These are phyloP conservation scores for Drosophila mimetica DNA, from an alignment of 2,888 invertebrate species.

Conservation along the genomic window DNA sequence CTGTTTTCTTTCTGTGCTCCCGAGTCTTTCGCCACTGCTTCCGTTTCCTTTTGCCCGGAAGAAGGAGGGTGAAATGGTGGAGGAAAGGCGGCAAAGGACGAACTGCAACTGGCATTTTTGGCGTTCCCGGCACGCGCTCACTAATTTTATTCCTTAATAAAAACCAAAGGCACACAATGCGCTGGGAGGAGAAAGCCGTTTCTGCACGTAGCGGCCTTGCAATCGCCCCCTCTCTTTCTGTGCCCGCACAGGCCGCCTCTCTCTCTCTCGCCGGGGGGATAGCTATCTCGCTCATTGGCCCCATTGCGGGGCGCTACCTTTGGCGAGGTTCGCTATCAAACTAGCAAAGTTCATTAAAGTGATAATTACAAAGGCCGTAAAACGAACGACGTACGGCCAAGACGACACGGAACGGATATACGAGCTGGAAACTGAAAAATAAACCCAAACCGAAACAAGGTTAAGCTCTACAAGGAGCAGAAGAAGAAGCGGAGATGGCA, in stretches of 20 bases:
- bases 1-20: constrained; percentile 15
- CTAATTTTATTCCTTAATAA: constrained; percentile 79
- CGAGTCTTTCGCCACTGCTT: constrained; percentile 13
- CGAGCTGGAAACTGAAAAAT: constrained; percentile 21
- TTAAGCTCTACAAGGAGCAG: no score
- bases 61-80: neutral
- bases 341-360: constrained; percentile 78
- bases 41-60: constrained; percentile 18
- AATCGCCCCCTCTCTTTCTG: neutral
- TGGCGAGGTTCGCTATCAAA: constrained; percentile 62
- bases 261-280: neutral
- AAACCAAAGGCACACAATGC: constrained; percentile 57
- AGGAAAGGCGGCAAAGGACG: constrained; percentile 2
- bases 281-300: constrained; percentile 17
- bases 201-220: constrained; percentile 31
- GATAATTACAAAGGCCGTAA: constrained; percentile 76
- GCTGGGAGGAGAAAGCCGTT: constrained; percentile 1
- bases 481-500: no score
- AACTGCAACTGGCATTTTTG: constrained; percentile 60
- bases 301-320: constrained; percentile 41
- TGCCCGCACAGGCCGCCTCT: neutral
- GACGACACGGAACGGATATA: constrained; percentile 42
- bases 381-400: constrained; percentile 37
- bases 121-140: constrained; percentile 71
- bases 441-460: neutral